phyloP scores from a whole-genome alignment of 2,113 vertebrate species.

The Hippolais icterina region DNA sequence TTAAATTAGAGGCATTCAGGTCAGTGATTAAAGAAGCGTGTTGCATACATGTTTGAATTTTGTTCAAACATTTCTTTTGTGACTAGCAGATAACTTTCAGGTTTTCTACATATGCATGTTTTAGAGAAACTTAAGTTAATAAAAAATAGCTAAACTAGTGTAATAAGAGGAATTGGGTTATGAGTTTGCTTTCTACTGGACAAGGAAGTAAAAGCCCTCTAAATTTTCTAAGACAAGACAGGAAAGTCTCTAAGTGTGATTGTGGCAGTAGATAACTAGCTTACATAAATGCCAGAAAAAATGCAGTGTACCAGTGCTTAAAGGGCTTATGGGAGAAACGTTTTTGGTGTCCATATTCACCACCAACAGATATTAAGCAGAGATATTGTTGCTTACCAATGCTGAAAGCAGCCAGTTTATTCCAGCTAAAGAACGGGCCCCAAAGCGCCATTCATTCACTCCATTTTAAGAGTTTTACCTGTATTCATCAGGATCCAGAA shows the following conservation, averaged over 20 bases:
- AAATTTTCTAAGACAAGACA: not conserved
- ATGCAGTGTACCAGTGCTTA: not conserved
- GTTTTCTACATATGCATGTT: rapidly evolving
- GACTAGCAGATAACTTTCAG: not conserved
- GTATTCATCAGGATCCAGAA: not conserved
- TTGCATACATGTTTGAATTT: not conserved
- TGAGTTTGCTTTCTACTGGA: not conserved
- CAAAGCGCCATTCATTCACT: not conserved
- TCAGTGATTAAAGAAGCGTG: not conserved
- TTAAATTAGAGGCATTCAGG: not conserved
- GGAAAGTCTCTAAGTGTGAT: not conserved
- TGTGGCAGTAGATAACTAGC: not conserved
- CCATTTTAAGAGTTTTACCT: not conserved
- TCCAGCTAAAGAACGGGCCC: not conserved
- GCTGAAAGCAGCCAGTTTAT: not conserved
- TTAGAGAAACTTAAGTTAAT: not conserved
- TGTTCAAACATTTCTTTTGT: not conserved
- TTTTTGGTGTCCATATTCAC: not conserved
- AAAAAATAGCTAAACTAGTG: not conserved
- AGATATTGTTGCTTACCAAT: not conserved
- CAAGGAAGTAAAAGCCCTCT: not conserved
- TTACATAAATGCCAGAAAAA: not conserved
- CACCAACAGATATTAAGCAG: not conserved
- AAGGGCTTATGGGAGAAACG: not conserved
- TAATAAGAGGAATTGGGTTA: not conserved